A percentile compares a stretch with the other conserved stretches of the same genome.
phyloP scores from a whole-genome alignment of 2,797 vertebrate species.

The Tapirus indicus region DNA sequence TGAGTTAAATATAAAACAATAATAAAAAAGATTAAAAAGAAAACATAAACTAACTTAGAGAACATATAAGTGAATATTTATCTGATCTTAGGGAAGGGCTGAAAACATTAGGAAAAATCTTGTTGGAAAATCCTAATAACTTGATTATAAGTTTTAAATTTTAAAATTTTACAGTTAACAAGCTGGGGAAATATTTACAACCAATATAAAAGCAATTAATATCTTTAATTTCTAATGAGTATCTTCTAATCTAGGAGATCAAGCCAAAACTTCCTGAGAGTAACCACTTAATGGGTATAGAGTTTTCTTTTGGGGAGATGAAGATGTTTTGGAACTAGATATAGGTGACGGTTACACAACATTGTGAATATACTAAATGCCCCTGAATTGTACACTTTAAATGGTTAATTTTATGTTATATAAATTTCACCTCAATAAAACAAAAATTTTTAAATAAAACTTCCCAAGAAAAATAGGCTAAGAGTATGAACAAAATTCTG shows the following conservation, averaged over 20 bases:
- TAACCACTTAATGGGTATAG: background rate
- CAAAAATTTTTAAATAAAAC: background rate
- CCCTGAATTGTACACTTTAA: background rate
- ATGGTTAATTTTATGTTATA: background rate
- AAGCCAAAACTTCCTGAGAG: background rate
- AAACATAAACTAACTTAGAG: background rate
- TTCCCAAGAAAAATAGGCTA: background rate
- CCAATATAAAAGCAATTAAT: background rate
- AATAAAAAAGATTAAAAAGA: background rate
- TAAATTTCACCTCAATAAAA: background rate
- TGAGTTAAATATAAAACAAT: background rate
- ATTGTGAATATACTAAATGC: background rate
- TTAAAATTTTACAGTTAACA: background rate
- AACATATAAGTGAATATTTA: background rate
- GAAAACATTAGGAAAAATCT: background rate
- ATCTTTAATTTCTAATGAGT: background rate
- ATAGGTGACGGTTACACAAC: background rate
- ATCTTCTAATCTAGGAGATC: conserved; percentile 18
- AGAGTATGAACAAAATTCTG: background rate
- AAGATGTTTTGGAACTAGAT: background rate
- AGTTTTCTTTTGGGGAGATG: background rate
- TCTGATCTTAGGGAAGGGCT: background rate
- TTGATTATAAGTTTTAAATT: background rate
- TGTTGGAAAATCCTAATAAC: background rate
- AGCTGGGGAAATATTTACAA: background rate